These are phyloP conservation scores for Dolichotis patagonum DNA, from an alignment of 2,113 vertebrate species.

Conservation along the genomic window DNA sequence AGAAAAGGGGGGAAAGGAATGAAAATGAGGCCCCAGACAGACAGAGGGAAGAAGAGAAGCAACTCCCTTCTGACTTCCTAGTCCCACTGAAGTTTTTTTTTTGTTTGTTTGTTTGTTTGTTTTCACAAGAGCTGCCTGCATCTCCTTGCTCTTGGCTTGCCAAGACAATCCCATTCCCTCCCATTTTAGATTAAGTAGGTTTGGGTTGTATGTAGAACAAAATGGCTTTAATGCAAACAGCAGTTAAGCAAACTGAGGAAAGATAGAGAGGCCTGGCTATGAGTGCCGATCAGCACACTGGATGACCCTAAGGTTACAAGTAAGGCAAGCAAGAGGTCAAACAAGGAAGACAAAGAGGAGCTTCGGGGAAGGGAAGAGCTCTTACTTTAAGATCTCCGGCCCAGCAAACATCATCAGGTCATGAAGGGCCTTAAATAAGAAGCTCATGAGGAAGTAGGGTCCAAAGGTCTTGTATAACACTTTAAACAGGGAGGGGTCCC, in stretches of 20 bases:
- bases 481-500: constrained; percentile 92
- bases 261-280: rapidly evolving
- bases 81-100: neutral
- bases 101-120: no score
- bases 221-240: neutral
- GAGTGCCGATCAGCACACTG: rapidly evolving
- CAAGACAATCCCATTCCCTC: neutral
- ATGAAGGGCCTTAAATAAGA: constrained; percentile 94
- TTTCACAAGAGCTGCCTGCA: neutral
- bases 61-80: neutral
- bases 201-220: neutral
- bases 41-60: no score
- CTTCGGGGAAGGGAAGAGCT: neutral
- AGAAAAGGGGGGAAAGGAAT: neutral
- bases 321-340: rapidly evolving
- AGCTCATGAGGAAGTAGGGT: constrained; percentile 96
- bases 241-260: neutral
- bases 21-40: rapidly evolving
- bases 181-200: neutral
- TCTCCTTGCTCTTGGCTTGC: neutral
- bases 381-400: constrained; percentile 94
- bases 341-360: neutral
- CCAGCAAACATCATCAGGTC: constrained; percentile 97
- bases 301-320: rapidly evolving
- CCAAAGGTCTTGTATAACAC: constrained; percentile 95